These are phyloP conservation scores for Channa maculata DNA, from an alignment of 2,113 vertebrate genomes.

Conservation along the genomic window DNA sequence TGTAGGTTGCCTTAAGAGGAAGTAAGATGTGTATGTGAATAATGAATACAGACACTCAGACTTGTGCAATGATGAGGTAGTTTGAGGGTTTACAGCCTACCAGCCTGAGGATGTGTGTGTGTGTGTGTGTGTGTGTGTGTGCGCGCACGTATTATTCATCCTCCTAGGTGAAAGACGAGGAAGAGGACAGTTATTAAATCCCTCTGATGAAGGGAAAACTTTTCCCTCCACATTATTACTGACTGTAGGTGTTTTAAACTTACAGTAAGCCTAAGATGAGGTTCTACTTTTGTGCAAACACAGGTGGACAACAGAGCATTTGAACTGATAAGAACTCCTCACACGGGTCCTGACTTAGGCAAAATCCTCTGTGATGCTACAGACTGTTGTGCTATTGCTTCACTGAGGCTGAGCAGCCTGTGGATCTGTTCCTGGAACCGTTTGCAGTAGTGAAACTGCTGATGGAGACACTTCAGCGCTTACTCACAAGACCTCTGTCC, in stretches of 20 bases:
- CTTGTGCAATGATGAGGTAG: conserved; percentile 90
- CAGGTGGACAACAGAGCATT: too few relatives aligned
- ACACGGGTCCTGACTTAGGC: too few relatives aligned
- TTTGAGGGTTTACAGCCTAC: conserved; percentile 93
- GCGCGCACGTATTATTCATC: conserved; percentile 88
- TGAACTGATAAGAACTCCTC: too few relatives aligned
- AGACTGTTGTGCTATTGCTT: conserved; percentile 40
- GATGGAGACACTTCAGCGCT: conserved; percentile 46
- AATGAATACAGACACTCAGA: conserved; percentile 90
- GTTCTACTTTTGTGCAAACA: too few relatives aligned
- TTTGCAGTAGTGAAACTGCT: conserved; percentile 83
- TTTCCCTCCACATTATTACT: conserved; percentile 40
- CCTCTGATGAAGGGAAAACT: conserved; percentile 32
- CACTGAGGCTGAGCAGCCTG: conserved; percentile 36
- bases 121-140: too few relatives aligned
- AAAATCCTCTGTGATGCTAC: too few relatives aligned
- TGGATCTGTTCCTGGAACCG: conserved; percentile 72
- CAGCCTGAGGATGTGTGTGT: conserved; percentile 77
- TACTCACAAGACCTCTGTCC: conserved; percentile 60
- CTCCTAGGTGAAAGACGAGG: conserved; percentile 89
- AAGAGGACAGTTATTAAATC: conserved; percentile 66
- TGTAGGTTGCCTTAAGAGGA: conserved; percentile 87
- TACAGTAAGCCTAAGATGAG: neutral
- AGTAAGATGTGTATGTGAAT: conserved; percentile 91
- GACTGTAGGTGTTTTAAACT: conserved; percentile 49